phyloP scores from a whole-genome alignment of 1,140 invertebrate species.

The Leptinotarsa lineolata region DNA sequence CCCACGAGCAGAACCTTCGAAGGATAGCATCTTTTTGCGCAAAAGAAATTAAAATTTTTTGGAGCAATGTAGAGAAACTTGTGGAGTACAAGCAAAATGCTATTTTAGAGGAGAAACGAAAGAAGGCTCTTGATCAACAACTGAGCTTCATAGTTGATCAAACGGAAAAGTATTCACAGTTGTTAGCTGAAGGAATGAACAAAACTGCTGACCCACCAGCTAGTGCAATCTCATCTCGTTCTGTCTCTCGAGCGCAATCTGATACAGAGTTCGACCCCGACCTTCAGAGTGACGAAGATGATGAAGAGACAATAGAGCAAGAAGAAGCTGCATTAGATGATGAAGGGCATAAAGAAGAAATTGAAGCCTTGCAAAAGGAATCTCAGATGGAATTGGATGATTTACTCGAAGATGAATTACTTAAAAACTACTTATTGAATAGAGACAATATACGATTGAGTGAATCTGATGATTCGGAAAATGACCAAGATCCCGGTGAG shows the following conservation, averaged over 20 bases:
- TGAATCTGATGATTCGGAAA: conserved; percentile 47
- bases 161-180: conserved; percentile 96
- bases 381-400: conserved; percentile 91
- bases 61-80: conserved; percentile 95
- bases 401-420: conserved; percentile 71
- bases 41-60: conserved; percentile 93
- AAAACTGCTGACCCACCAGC: conserved; percentile 57
- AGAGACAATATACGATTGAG: conserved; percentile 62
- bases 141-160: conserved; percentile 98
- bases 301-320: conserved; percentile 95
- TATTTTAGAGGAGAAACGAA: conserved; percentile 90
- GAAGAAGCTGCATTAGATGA: conserved; percentile 69
- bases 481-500: conserved; percentile 36
- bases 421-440: conserved; percentile 77
- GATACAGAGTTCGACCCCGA: conserved; percentile 81
- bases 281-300: conserved; percentile 79
- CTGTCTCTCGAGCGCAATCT: conserved; percentile 57
- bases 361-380: conserved; percentile 86
- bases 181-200: conserved; percentile 82
- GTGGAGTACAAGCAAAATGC: conserved; percentile 95
- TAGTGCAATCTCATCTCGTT: conserved; percentile 53
- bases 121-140: conserved; percentile 95
- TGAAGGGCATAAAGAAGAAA: conserved; percentile 74
- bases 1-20: conserved; percentile 83
- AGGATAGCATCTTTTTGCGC: conserved; percentile 89